Evolutionary conservation across 1,140 invertebrate genomes (phyloP), one percentile per base, ranked within the genome.

Genomic region (Diachasmimorpha longicaudata): DNA sequence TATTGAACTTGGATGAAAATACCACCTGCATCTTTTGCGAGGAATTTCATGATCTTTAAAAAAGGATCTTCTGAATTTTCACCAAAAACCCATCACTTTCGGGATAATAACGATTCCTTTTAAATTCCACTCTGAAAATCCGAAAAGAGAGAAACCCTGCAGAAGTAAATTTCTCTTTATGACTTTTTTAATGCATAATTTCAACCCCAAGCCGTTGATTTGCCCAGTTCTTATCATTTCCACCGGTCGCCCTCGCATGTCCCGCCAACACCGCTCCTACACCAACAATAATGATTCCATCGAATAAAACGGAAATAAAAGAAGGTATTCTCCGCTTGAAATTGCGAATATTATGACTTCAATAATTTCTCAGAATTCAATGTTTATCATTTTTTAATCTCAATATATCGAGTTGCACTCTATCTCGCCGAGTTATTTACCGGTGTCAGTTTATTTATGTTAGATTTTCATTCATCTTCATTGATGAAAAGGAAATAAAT

Each of bases 361-460:
- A 86, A 86, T 83, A 83, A 86, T 84, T 88, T 88, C 87, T 85
- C 80, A 81, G 87, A 86, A 87, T 86, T 85, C 82, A 82, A 83
- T 87, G 87, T 88, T 88, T 88, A 87, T 85, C 85, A 87, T 88
- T 88, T 85, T 86, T 88, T 88, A 88, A 88, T 88, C 87, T 88
- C 80, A 11, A 80, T 80, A 84, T 86, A 86, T 88, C 87, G 85
- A 83, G 85, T 88, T 87, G 86, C 87, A 87, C 84, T 84, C 84
- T 88, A 87, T 87, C 86, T 87, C 84, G 87, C 82, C 37, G 31
- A 44, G 84, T 13, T 63, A 63, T 63, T 19, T 23, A 23, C 2
- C 58, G 19, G 19, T 25, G 19, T 63, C 58, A 8, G 19, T 63
- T 63, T 63, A 63, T 63, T 63, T 63, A 25, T 63, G 16, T 23